A percentile compares a stretch with the other conserved stretches of the same genome.
Evolutionary conservation across 35 echinoderm and acorn worm genomes (phyloP).

Genomic region (Patiria miniata): DNA sequence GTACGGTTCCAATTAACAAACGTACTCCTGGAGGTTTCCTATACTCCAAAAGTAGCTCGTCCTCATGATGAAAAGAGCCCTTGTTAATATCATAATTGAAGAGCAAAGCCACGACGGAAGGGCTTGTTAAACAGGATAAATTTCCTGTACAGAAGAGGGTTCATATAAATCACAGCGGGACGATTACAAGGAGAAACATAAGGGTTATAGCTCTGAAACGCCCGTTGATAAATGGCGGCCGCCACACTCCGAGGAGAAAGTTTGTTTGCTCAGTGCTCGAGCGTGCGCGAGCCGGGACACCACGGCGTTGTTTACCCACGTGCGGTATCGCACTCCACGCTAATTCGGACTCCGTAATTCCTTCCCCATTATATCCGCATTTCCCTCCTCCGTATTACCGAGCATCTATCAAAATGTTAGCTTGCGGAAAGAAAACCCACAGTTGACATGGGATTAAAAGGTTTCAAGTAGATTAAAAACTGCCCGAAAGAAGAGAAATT

Average conservation of each 20-base stretch:
- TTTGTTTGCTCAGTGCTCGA: background rate
- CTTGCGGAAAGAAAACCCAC: background rate
- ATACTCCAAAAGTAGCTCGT: too few species aligned
- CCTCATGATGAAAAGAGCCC: too few species aligned
- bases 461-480: conserved; percentile 28
- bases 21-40: too few species aligned
- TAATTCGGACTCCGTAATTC: background rate
- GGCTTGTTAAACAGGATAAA: too few species aligned
- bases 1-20: too few species aligned
- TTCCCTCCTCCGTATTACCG: background rate
- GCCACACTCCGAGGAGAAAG: background rate
- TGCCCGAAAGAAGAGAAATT: background rate
- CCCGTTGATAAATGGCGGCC: too few species aligned
- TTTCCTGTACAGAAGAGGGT: too few species aligned
- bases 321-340: conserved; percentile 13
- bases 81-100: too few species aligned
- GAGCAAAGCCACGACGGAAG: too few species aligned
- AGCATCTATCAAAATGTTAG: conserved; percentile 30
- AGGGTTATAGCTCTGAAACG: too few species aligned
- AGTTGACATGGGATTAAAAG: conserved; percentile 28
- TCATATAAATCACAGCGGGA: too few species aligned
- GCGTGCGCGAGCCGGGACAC: background rate
- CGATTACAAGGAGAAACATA: too few species aligned
- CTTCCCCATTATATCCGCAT: conserved; percentile 6
- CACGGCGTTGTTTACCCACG: background rate